Conservation (phyloP, 2,113 vertebrate genomes). For the Taurulus bubalis region DNA sequence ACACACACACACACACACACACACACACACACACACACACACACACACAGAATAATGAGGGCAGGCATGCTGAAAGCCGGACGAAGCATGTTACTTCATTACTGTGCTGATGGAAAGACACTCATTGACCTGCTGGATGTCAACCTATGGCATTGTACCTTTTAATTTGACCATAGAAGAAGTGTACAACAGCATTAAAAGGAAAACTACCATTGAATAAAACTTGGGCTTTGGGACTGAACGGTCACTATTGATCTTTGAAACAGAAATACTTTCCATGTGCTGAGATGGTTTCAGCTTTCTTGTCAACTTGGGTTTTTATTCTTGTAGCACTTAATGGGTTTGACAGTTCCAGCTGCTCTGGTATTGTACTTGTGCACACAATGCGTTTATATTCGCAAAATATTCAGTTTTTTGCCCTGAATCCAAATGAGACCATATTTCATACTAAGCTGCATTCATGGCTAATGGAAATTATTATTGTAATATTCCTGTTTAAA, state of each 20-base stretch:
- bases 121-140: conserved; percentile 25
- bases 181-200: not conserved
- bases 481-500: too few species aligned
- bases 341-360: too few species aligned
- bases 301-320: not conserved
- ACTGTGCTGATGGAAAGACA: conserved; percentile 41
- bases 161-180: not conserved
- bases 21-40: not conserved
- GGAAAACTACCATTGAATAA: not conserved
- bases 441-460: too few species aligned
- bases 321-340: not conserved
- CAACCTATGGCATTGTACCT: not conserved
- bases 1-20: conserved; percentile 17
- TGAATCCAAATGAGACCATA: too few species aligned
- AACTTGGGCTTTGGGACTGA: not conserved
- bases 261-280: not conserved
- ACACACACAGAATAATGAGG: conserved; percentile 67
- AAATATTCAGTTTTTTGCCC: too few species aligned
- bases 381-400: too few species aligned
- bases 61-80: conserved; percentile 73
- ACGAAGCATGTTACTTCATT: conserved; percentile 47
- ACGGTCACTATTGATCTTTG: not conserved
- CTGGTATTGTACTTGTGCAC: too few species aligned
- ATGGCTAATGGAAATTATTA: too few species aligned
- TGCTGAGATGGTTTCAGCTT: not conserved